phyloP scores from a whole-genome alignment of 2,797 vertebrate genomes.

The Emydoidea blandingii region DNA sequence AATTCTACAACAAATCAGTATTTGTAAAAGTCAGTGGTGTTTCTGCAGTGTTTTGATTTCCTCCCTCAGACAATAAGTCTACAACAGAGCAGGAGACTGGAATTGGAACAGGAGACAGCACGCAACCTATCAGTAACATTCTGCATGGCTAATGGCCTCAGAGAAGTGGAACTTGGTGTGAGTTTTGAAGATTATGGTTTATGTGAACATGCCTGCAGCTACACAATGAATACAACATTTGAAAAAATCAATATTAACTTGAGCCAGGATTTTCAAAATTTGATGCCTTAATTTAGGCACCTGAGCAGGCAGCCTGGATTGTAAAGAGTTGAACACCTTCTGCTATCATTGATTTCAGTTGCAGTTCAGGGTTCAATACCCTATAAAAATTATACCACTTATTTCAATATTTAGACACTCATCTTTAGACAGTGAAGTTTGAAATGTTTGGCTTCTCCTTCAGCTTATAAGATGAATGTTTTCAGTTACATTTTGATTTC shows the following conservation, averaged over 20 bases:
- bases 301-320: accelerated
- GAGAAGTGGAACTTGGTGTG: neutral
- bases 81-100: neutral
- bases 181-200: neutral
- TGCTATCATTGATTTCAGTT: neutral
- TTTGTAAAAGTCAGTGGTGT: neutral
- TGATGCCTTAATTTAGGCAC: neutral
- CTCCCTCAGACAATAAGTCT: neutral
- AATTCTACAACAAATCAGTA: neutral
- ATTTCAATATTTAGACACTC: neutral
- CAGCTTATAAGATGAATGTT: neutral
- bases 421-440: neutral
- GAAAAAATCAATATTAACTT: neutral
- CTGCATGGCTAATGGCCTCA: neutral
- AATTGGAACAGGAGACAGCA: neutral
- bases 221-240: neutral
- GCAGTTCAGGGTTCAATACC: neutral
- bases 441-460: neutral
- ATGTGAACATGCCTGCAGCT: neutral
- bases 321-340: neutral
- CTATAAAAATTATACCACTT: neutral
- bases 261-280: neutral
- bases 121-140: neutral
- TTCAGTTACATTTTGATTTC: neutral
- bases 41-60: neutral